These are phyloP conservation scores for Dioctria rufipes DNA, from an alignment of 2,888 invertebrate species.

Conservation along the genomic window DNA sequence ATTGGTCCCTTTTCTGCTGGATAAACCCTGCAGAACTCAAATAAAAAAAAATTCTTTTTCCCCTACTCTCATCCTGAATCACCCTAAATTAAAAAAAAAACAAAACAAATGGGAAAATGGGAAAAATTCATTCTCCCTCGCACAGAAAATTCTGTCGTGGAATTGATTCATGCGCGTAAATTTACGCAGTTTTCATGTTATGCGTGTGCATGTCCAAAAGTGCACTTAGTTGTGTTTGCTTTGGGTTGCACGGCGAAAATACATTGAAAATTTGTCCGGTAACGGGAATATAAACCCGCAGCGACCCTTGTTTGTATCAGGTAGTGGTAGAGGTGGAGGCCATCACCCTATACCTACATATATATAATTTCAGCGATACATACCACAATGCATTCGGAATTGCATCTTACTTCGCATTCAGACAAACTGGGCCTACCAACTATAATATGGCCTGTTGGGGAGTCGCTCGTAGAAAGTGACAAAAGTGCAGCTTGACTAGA, in stretches of 20 bases:
- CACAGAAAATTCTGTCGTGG: slow-evolving; percentile 3
- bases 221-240: slow-evolving; percentile 24
- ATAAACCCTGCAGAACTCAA: too few relatives aligned
- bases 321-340: not conserved
- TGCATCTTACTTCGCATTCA: slow-evolving; percentile 19
- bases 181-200: slow-evolving; percentile 49
- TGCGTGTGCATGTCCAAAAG: slow-evolving; percentile 35
- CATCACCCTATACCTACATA: slow-evolving; percentile 9
- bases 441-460: not conserved
- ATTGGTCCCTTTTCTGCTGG: too few relatives aligned
- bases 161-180: slow-evolving; percentile 44
- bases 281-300: not conserved
- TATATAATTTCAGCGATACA: not conserved
- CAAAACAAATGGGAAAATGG: not conserved
- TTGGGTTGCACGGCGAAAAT: not conserved
- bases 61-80: too few relatives aligned
- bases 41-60: not conserved
- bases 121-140: not conserved
- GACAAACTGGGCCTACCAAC: not conserved
- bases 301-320: not conserved
- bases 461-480: not conserved
- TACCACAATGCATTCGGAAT: slow-evolving; percentile 18
- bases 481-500: slow-evolving; percentile 9
- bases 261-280: slow-evolving; percentile 19
- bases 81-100: not conserved